Base-by-base conservation (phyloP, 2,888 invertebrate genomes). In the Ochropleura plecta region DNA sequence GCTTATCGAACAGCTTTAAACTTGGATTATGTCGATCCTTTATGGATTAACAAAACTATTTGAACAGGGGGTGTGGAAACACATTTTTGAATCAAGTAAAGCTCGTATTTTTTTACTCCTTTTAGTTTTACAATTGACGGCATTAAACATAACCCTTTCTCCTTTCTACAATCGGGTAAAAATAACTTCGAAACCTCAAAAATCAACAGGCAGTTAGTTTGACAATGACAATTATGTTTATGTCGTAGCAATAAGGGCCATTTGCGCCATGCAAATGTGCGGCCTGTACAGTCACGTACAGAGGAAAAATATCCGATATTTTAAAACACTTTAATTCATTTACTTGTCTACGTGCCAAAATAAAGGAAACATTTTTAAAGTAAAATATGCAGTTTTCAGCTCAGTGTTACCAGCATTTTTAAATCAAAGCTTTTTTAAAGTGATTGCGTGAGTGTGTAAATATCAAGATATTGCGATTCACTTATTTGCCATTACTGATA, bases 341-440 rank as follows among this genome's bases (percentile, higher is more conserved):
- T 60, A 66, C 55, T 59, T 48, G 44, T 10, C 9, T 44, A 53
- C 40, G 62, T 62, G 18, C 8, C 51, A 66, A 66, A 7, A 59
- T 62, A 60, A 40, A 3, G 2, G 18, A 5, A 44, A 60, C 42
- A 70, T 12, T 20, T 1, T 44, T 55, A 18, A 53, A 70, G 5
- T 20, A 7, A 53, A 60, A 44, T 51, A 46, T 46, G 16, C 40
- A 16, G 0, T 18, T 20, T 60, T 16, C 8, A 42, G 53, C 40
- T 3, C 30, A 30, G 46, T 46, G 46, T 64, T n/a, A 16, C 44
- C 8, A 55, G 20, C 5, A 48, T 16, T 10, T 55, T 62, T 42
- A 62, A 68, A 49, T 46, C 44, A 69, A 62, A 30, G 20, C 14
- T 20, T 66, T 53, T 53, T 53, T 60, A 20, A 65, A 66, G 49